Evolutionary conservation across 2,113 vertebrate genomes (phyloP), one percentile per base, ranked within the genome.

Genomic region (Grammomys dolichurus): DNA sequence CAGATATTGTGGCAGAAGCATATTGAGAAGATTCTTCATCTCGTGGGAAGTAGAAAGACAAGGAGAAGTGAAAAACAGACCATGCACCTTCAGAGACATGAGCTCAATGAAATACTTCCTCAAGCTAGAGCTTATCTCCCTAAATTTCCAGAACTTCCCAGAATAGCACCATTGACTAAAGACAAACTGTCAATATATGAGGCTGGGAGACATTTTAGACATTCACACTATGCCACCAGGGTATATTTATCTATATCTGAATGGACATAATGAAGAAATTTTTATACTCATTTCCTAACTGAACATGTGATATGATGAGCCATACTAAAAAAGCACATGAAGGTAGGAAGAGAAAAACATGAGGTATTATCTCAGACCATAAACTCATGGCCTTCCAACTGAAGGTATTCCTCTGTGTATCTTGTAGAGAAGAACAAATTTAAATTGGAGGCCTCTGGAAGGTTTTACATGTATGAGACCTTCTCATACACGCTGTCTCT

Each of bases 261-360:
- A 94, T 36, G 78, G 70, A 46, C 54, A 93, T 5, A 72, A 91
- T 16, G 78, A 77, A 81, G 40, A 96, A 89, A 67, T 84, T 63
- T 91, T 78, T 78, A 86, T 26, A 94, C 43, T 91, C 88, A 97
- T 93, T 94, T 93, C 46, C 91, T 94, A 91, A 51, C 54, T 69
- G 36, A 72, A 56, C 43, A 95, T 91, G 76, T 60, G 63, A 88
- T 92, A 16, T 81, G 40, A 65, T 69, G 9, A 95, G 58, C 43
- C 80, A 95, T 77, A 92, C 58, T 72, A 82, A 95, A 76, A 92
- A 95, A 95, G n/a, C 80, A 88, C 33, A 97, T 11, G 40, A 95
- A 56, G 58, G n/a, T 77, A 95, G 77, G 69, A 92, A 60, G 92
- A 89, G 58, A 89, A 89, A 58, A 95, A 92, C 95, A 85, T 76